phyloP scores from a whole-genome alignment of 2,797 vertebrate species.

The Kryptolebias ocellatus region DNA sequence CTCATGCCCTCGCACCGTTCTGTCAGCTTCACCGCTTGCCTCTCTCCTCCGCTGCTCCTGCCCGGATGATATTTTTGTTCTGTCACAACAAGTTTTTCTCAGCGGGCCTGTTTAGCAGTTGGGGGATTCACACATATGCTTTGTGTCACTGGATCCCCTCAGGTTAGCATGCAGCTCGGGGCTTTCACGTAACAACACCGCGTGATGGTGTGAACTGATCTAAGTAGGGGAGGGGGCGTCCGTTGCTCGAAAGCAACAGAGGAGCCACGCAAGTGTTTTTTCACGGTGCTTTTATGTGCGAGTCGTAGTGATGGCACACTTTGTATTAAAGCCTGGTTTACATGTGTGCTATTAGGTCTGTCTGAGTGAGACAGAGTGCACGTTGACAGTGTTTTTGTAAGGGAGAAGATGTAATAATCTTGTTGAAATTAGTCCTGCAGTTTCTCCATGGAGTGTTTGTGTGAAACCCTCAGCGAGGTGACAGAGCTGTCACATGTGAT shows the following conservation, averaged over 20 bases:
- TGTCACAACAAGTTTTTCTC: conserved; percentile 72
- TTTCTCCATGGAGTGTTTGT: conserved; percentile 2
- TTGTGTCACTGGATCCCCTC: conserved; percentile 60
- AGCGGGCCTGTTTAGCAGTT: conserved; percentile 50
- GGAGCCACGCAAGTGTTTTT: conserved; percentile 6
- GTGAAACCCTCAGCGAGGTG: conserved; percentile 16
- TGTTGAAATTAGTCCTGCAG: conserved; percentile 15
- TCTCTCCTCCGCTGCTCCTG: conserved; percentile 24
- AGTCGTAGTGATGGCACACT: conserved; percentile 1
- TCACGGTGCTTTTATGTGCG: neutral
- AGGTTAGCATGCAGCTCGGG: conserved; percentile 57
- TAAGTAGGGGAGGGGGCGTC: conserved; percentile 12
- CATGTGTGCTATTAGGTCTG: fast-evolving
- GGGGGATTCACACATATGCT: conserved; percentile 67
- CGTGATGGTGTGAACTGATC: conserved; percentile 55
- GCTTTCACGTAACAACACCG: conserved; percentile 38
- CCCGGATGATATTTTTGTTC: conserved; percentile 66
- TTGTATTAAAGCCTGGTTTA: neutral
- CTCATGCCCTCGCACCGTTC: conserved; percentile 37
- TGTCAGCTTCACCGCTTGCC: conserved; percentile 20
- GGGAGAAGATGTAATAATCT: conserved; percentile 15
- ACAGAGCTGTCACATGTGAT: conserved; percentile 50
- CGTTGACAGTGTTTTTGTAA: conserved; percentile 1
- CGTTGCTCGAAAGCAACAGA: conserved; percentile 1
- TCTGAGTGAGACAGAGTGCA: neutral